A percentile compares a stretch with the other conserved stretches of the same genome.
phyloP scores from a whole-genome alignment of 1,140 invertebrate species.

The Bombus terrestris region DNA sequence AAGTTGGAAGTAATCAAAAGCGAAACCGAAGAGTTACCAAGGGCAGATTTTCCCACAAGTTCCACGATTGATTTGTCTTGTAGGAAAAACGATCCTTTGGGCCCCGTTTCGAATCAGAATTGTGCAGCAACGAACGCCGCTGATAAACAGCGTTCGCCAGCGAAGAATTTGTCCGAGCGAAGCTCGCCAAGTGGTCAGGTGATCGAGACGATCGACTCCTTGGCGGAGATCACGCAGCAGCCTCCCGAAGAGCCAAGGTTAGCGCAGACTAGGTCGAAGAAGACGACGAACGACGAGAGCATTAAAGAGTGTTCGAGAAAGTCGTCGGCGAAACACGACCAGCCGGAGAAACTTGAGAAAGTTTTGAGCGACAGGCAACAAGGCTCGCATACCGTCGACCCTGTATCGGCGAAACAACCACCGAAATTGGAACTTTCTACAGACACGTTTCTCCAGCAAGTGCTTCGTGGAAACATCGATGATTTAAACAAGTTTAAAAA shows the following conservation, averaged over 20 bases:
- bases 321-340: background rate
- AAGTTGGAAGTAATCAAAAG: slow-evolving; percentile 21
- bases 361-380: background rate
- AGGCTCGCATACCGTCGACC: background rate
- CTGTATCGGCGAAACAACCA: background rate
- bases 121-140: background rate
- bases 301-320: background rate
- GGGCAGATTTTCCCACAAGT: background rate
- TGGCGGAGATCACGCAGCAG: background rate
- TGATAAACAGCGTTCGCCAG: background rate
- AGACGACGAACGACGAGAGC: too few relatives aligned
- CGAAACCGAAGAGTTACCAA: background rate
- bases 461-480: background rate
- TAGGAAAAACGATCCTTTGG: background rate
- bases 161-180: background rate
- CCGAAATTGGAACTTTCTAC: slow-evolving; percentile 31
- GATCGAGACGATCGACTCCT: background rate
- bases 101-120: background rate
- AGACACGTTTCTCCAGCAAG: background rate
- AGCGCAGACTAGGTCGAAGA: background rate
- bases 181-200: too few relatives aligned
- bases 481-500: too few relatives aligned
- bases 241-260: slow-evolving; percentile 5
- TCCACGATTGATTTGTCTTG: background rate
- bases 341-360: slow-evolving; percentile 8